Evolutionary conservation across 2,797 vertebrate genomes (phyloP), one percentile per base, ranked within the genome.

Genomic region (Xiphophorus birchmanni): DNA sequence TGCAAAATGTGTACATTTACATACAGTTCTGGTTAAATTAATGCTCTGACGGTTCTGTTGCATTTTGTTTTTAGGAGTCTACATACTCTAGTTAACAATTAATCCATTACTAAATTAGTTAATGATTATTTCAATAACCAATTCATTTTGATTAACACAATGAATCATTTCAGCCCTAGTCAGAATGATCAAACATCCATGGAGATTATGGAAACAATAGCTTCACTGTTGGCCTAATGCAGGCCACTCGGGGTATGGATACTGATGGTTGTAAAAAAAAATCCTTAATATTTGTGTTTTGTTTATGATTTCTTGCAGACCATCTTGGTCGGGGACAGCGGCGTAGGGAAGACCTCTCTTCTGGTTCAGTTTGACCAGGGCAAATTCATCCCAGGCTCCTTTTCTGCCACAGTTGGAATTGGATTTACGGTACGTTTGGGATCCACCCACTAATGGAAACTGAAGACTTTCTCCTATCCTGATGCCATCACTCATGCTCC

Each of bases 281-380:
- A n/a, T 13, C 2, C 3, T 21, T 67, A 8, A 67, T 21, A 40
- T 44, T 40, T 76, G 35, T 80, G 11, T 35, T 78, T 29, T 69
- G 15, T 85, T 54, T 88, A 11, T 89, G 18, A 75, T 67, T 85
- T 93, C 40, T 32, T 90, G 40, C 94, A 99, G 97, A 98, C 97
- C 0, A 98, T 98, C 95, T 95, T 99, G 92, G 96, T 99, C 0
- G 98, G 98, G 69, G 98, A 99, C 96, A 99, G 98, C 0, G 97
- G 97, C 0, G 97, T 99, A 85, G 97, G 98, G 26, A 99, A 99
- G 93, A 99, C 98, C 0, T 99, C 98, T 63, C 94, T 99, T 81
- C 92, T 99, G 89, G 98, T 99, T 80, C 98, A 99, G 94, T 99
- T 99, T 47, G 97, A 99, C 91, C 98, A 99, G 95, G 98, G 98